phyloP scores from a whole-genome alignment of 2,888 invertebrate genomes.

The Entomobrya proxima region DNA sequence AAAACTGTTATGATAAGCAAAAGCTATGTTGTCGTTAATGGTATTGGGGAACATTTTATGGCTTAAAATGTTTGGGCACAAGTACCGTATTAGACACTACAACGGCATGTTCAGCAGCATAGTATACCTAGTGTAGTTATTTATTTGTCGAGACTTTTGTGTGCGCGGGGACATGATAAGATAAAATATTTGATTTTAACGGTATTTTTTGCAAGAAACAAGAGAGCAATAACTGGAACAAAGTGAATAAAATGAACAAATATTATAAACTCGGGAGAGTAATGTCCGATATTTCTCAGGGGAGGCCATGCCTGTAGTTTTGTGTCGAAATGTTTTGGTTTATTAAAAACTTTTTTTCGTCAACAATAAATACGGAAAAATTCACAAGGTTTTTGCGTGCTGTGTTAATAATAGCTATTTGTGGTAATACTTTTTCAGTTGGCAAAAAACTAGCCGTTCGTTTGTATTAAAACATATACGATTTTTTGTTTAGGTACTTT shows the following conservation, averaged over 20 bases:
- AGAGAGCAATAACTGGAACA: background rate
- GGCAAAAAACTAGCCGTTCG: background rate
- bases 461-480: background rate
- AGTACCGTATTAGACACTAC: too few species aligned
- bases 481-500: background rate
- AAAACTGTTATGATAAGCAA: background rate
- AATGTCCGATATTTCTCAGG: background rate
- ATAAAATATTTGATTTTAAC: too few species aligned
- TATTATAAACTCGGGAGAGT: background rate
- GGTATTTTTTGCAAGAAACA: background rate
- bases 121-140: too few species aligned
- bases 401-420: constrained; percentile 64
- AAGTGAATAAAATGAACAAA: background rate
- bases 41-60: background rate
- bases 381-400: constrained; percentile 44
- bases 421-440: background rate
- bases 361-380: background rate
- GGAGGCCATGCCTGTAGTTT: background rate
- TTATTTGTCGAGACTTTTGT: too few species aligned
- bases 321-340: background rate
- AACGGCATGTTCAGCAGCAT: too few species aligned
- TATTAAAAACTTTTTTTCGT: background rate
- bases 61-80: too few species aligned
- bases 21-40: background rate
- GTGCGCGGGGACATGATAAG: too few species aligned